Conservation (phyloP, 2,888 invertebrate genomes). For the Osedax fenrisi region DNA sequence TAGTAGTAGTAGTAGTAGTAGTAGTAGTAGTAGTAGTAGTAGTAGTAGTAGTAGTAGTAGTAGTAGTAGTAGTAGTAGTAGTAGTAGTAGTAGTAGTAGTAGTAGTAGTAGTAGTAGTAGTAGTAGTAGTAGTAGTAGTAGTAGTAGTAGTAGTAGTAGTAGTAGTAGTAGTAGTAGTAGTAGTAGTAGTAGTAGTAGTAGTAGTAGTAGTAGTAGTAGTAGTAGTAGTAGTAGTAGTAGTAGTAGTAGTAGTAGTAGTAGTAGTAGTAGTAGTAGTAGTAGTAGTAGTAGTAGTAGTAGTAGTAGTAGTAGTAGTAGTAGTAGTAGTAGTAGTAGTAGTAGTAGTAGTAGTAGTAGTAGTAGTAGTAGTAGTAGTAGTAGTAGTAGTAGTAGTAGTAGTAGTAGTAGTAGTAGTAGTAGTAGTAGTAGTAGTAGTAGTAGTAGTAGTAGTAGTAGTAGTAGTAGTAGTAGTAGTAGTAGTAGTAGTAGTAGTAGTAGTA, state of each 20-base stretch:
- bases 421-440: constrained; percentile 15
- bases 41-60: constrained; percentile 7
- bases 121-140: constrained; percentile 4
- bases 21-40: constrained; percentile 10
- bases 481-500: constrained; percentile 15
- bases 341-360: constrained; percentile 18
- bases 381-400: constrained; percentile 13
- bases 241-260: constrained; percentile 15
- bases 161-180: constrained; percentile 10
- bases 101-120: constrained; percentile 10
- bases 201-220: constrained; percentile 15
- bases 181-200: constrained; percentile 15
- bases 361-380: constrained; percentile 15
- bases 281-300: constrained; percentile 19
- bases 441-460: constrained; percentile 19
- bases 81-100: constrained; percentile 10
- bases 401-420: constrained; percentile 16
- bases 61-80: constrained; percentile 7
- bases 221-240: constrained; percentile 16
- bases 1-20: constrained; percentile 4
- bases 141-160: constrained; percentile 10
- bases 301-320: constrained; percentile 17
- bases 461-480: constrained; percentile 19
- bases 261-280: constrained; percentile 17
- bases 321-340: constrained; percentile 13